These are phyloP conservation scores for Aspidoscelis tigris DNA, from an alignment of 2,113 vertebrate genomes.

Conservation along the genomic window DNA sequence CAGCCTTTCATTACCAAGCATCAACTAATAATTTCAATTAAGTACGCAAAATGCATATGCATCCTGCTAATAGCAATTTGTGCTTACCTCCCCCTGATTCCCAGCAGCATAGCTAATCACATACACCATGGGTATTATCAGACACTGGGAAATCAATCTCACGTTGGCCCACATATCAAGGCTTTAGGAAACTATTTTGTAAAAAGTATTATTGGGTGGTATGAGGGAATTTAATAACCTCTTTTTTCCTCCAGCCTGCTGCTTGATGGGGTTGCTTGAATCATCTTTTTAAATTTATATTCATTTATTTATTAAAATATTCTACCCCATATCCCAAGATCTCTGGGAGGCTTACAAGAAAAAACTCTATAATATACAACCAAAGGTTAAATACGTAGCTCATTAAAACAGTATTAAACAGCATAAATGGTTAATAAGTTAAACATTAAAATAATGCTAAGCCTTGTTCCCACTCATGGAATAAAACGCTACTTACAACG, in stretches of 20 bases:
- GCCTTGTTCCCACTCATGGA: too few relatives aligned
- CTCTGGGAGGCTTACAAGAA: too few relatives aligned
- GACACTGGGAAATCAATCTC: constrained; percentile 15
- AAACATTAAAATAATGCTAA: too few relatives aligned
- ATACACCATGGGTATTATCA: neutral
- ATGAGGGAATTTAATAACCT: neutral
- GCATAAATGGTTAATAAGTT: too few relatives aligned
- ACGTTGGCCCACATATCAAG: neutral
- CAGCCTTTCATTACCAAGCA: constrained; percentile 2
- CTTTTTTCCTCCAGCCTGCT: neutral
- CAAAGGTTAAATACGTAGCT: too few relatives aligned
- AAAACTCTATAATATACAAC: too few relatives aligned
- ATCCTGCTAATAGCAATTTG: neutral
- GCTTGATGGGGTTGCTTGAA: neutral
- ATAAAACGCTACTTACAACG: too few relatives aligned
- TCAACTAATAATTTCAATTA: constrained; percentile 16
- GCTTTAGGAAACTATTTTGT: neutral
- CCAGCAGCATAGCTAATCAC: neutral
- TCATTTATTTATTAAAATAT: too few relatives aligned
- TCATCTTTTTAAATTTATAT: neutral
- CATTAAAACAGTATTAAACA: too few relatives aligned
- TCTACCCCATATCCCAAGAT: too few relatives aligned
- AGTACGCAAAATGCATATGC: constrained; percentile 1
- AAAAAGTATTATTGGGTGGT: neutral
- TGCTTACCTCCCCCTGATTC: neutral